Conservation (phyloP, 2,888 invertebrate genomes). For the Thalpophila matura region DNA sequence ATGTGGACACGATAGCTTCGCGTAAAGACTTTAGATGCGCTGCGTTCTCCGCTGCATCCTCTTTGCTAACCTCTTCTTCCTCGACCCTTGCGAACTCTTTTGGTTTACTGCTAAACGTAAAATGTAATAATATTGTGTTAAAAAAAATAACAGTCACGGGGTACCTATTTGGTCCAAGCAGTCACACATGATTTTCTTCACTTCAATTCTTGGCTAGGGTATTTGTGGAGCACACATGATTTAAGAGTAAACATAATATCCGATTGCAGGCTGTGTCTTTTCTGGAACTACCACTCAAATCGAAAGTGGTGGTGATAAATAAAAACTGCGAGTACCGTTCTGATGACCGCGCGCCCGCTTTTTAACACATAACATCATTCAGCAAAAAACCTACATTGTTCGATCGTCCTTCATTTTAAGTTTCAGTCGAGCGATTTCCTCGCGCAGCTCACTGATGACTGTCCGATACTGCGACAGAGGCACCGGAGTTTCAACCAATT, state of each 20-base stretch:
- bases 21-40: slow-evolving; percentile 92
- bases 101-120: slow-evolving; percentile 71
- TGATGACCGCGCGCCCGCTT: not conserved
- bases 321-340: not conserved
- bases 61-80: slow-evolving; percentile 70
- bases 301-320: not conserved
- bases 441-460: slow-evolving; percentile 95
- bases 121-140: not conserved
- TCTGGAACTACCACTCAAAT: not conserved
- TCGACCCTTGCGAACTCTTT: slow-evolving; percentile 77
- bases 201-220: too few species aligned
- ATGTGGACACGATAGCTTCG: slow-evolving; percentile 96
- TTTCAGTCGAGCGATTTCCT: slow-evolving; percentile 95
- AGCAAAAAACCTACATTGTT: slow-evolving; percentile 78
- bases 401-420: slow-evolving; percentile 95
- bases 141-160: too few species aligned
- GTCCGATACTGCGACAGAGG: slow-evolving; percentile 96
- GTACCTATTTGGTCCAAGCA: too few species aligned
- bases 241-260: not conserved
- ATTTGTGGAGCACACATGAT: too few species aligned
- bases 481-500: slow-evolving; percentile 92
- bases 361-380: slow-evolving; percentile 8
- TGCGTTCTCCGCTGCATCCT: slow-evolving; percentile 77
- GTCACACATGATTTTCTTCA: too few species aligned
- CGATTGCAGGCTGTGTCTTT: not conserved